Evolutionary conservation across 1,140 invertebrate species (phyloP), one percentile per base, ranked within the genome.

Genomic region (Conus betulinus): DNA sequence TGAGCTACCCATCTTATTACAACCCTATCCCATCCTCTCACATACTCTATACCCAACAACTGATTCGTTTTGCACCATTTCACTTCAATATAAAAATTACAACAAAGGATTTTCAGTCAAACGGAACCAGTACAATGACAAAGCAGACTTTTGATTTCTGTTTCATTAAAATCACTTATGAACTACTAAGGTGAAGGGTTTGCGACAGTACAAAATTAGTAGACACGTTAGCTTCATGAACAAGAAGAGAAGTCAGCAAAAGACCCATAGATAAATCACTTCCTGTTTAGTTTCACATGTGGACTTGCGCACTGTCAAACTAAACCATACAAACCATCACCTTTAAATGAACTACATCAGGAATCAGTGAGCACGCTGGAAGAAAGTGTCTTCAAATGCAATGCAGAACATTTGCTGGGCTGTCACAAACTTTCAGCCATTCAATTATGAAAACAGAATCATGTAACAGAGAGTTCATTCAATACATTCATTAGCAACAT

Each of bases 311-410:
- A 20, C 20, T 23, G 20, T 20, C 67, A 71, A 71, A 71, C 67
- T 71, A 71, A 85, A 60, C 17, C 13, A 53, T 85, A 71, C 71
- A 71, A 85, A 85, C 63, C 85, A 20, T 39, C 63, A 60, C 27
- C 51, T 52, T 60, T n/a, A 17, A 51, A 71, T 79, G 53, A 76
- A 53, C 85, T 87, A 79, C 57, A 53, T 79, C 74, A 78, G 85
- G 71, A 79, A 57, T 87, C 71, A 51, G n/a, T 55, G 85, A 78
- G 85, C 85, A 87, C 53, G 85, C 85, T 87, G 85, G 85, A 87
- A 87, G 85, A 87, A 87, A 87, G 74, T 52, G 71, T 76, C 85
- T 79, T 76, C 39, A 79, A 4, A 76, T 60, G 1, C 57, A 60
- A 60, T 60, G 57, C 57, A 60, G 57, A 71, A 71, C 67, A 71